Conservation (phyloP, 2,113 vertebrate genomes). For the Gorsachius goisagi region DNA sequence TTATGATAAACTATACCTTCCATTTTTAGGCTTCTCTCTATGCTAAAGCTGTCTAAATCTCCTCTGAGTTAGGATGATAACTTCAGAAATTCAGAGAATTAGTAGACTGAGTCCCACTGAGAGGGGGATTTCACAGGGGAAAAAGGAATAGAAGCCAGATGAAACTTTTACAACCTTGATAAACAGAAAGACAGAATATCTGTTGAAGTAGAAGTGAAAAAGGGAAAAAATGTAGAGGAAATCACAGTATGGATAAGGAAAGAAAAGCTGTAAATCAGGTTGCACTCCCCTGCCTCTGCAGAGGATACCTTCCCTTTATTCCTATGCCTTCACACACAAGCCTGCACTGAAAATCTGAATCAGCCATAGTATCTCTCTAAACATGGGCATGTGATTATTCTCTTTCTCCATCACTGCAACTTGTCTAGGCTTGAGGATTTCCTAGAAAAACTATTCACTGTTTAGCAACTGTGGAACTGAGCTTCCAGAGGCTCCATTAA, state of each 20-base stretch:
- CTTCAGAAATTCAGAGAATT: background rate
- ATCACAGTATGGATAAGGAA: background rate
- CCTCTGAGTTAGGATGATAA: background rate
- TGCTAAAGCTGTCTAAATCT: background rate
- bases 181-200: background rate
- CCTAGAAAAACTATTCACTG: background rate
- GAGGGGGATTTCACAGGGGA: background rate
- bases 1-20: background rate
- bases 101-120: background rate
- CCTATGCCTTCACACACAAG: background rate
- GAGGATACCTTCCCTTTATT: background rate
- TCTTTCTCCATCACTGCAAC: background rate
- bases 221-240: background rate
- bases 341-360: background rate
- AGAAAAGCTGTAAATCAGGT: background rate
- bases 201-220: background rate
- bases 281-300: background rate
- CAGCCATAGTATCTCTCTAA: background rate
- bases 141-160: background rate
- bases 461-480: background rate
- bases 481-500: background rate
- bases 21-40: background rate
- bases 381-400: background rate
- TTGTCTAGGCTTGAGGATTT: background rate
- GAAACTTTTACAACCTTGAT: background rate